Evolutionary conservation across 2,888 invertebrate species (phyloP).

Genomic region (Oeneis ivallda): DNA sequence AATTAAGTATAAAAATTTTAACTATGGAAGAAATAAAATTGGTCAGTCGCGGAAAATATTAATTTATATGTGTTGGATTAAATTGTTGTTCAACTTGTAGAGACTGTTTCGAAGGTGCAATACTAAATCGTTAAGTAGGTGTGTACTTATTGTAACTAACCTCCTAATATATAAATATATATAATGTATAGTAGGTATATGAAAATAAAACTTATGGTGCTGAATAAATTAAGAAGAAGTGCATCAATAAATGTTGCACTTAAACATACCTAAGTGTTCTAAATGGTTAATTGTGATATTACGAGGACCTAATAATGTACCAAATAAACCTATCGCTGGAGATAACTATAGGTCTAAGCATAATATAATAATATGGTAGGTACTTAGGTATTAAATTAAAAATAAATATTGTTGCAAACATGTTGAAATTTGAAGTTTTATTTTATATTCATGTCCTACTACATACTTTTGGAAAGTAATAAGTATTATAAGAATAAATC

Average conservation of each 20-base stretch:
- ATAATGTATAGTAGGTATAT: not conserved
- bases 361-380: not conserved
- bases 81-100: not conserved
- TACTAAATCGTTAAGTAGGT: not conserved
- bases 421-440: not conserved
- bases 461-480: no score
- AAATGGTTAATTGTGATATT: not conserved
- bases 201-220: not conserved
- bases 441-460: not conserved
- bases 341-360: not conserved
- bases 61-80: not conserved
- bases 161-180: not conserved
- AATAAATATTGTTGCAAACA: slow-evolving; percentile 6
- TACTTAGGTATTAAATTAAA: not conserved
- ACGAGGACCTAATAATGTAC: not conserved
- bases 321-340: slow-evolving; percentile 2
- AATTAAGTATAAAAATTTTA: no score
- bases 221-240: not conserved
- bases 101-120: not conserved
- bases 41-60: no score
- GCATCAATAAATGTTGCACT: not conserved
- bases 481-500: no score
- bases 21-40: no score
- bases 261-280: not conserved
- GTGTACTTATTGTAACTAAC: not conserved